Base-by-base conservation (phyloP, 1,140 invertebrate genomes). In the Temnothorax longispinosus region DNA sequence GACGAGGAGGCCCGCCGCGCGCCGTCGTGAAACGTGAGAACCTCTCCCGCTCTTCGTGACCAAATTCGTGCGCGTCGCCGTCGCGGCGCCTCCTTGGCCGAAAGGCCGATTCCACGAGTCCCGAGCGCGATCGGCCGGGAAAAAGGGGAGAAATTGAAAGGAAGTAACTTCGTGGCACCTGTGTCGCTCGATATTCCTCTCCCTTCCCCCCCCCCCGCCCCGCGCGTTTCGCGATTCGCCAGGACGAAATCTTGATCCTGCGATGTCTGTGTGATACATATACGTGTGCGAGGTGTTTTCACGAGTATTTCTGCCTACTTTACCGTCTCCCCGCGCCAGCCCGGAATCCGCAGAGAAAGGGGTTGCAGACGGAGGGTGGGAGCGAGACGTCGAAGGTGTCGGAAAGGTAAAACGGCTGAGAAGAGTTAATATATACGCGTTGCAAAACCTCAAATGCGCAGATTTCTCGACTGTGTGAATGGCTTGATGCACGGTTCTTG, bases 11-110 rank as follows among this genome's bases (percentile, higher is more conserved):
- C 27, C 41, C 41, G 47, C 38, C 38, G 38, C 38, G 38, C 38
- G 38, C 32, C 84, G 87, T 88, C 64, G 87, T 88, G 87, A 91
- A 91, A 91, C 89, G 89, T 91, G 90, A 90, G 87, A 90, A 87
- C 80, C 38, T 11, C 44, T 47, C 44, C 8, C 44, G 8, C 44
- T 47, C 11, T 47, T 10, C 62, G 65, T 69, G 78, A 75, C 88
- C 86, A 90, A 90, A 90, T 90, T 89, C 89, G 88, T 90, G 74
- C 88, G 75, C 62, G 82, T 54, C 80, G 78, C 54, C 69, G 41
- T 35, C 71, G 44, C 81, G 72, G 56, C 71, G 81, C 41, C 47
- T 62, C 18, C 21, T 62, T 54, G 56, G 11, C 32, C 27, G 71
- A 7, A 27, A 62, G 13, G 18, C 52, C 44, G 81, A 88, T 27